Base-by-base conservation (phyloP, 2,113 vertebrate species). In the Labeo catla region DNA sequence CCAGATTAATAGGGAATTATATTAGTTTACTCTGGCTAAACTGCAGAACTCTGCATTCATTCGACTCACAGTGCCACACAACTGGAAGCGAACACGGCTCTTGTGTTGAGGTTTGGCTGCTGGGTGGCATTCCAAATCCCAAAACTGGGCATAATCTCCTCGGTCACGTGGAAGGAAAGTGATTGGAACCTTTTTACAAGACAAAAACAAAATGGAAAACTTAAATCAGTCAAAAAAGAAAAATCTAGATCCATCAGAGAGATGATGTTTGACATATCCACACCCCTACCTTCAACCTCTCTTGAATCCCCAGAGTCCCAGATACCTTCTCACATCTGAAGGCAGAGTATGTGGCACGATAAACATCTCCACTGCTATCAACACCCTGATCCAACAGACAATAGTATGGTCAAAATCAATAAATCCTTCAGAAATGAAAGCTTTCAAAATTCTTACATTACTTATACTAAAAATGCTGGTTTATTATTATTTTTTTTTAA, bases 131-230 rank as follows among this genome's bases (percentile, higher is more conserved):
- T 99, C 97, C 79, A 97, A 91, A 89, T 99, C 97, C 98, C 98
- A 99, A 91, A 98, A 99, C 89, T 99, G 98, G 15, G 96, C 95
- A 76, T 98, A 99, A 88, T 97, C 92, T 3, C 98, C 98, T 84
- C 86, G 86, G 81, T 97, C 96, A 91, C 96, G 95, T 50, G 98
- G 98, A 81, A 98, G 92, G 94, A 99, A 99, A 0, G 91, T 94
- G 36, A 98, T 16, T 4, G 94, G 93, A 87, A 99, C 92, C 98
- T 99, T 91, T 15, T 8, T 74, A 81, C 21, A 45, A 74, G 11
- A 73, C 1, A 73, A 63, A 23, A 49, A 28, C n/a, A 23, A 21
- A 74, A 39, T 1, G 66, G 39, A 76, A 36, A 36, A 34, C 15
- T 72, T 45, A 11, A 39, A 45, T 21, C 68, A 1, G 15, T 9